phyloP scores from a whole-genome alignment of 2,113 vertebrate species.

The Mionectes macconnelli region DNA sequence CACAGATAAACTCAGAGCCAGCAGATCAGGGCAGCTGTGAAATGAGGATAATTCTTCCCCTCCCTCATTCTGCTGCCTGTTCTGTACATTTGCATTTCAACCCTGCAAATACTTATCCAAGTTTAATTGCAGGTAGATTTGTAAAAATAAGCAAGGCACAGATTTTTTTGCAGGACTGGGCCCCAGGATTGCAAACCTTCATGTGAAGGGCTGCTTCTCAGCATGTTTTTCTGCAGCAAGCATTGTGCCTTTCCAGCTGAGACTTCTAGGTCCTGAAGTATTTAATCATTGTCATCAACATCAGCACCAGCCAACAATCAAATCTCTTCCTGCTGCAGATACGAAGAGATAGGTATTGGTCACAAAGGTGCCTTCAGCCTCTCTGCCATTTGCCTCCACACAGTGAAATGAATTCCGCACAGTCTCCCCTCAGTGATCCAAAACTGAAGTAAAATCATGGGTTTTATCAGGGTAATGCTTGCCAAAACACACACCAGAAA shows the following conservation, averaged over 20 bases:
- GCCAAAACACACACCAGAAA: background rate
- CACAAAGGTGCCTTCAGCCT: background rate
- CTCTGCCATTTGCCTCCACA: background rate
- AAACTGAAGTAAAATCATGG: background rate
- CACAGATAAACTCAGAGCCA: slow-evolving; percentile 3
- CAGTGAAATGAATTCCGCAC: background rate
- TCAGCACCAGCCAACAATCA: background rate
- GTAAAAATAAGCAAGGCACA: background rate
- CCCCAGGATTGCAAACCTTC: background rate
- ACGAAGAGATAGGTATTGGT: background rate
- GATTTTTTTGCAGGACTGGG: background rate
- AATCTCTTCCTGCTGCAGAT: background rate
- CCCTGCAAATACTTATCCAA: background rate
- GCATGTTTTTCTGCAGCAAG: background rate
- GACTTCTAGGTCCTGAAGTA: background rate
- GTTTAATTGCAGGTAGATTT: background rate
- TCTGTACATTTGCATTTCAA: background rate
- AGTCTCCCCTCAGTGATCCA: background rate
- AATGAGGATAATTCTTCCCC: background rate
- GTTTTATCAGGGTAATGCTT: background rate
- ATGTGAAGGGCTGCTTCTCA: background rate
- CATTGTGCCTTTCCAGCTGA: background rate
- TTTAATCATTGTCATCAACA: background rate
- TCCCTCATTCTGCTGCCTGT: background rate
- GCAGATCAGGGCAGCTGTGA: slow-evolving; percentile 17